Percentiles rank a stretch among this genome's conserved stretches.
Evolutionary conservation across 1,140 invertebrate species (phyloP).

Genomic region (Penaeus vannamei): DNA sequence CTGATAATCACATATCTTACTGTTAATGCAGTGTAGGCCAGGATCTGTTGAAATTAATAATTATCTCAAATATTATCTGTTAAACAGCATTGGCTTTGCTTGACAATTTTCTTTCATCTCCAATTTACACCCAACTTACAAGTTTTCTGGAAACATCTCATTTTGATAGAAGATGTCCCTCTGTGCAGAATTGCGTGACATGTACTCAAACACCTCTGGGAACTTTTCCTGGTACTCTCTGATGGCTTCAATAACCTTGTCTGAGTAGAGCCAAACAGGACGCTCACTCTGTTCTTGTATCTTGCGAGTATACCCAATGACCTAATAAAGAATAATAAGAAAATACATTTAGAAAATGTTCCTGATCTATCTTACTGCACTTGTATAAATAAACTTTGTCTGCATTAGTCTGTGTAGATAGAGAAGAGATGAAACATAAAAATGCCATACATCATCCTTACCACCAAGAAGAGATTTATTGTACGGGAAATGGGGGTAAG

Average conservation of each 20-base stretch:
- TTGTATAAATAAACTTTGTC: too few relatives aligned
- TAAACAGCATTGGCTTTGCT: too few relatives aligned
- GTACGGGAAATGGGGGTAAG: too few relatives aligned
- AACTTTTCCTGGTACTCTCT: slow-evolving; percentile 80
- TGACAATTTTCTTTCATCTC: background rate
- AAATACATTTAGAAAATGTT: background rate
- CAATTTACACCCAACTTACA: slow-evolving; percentile 70
- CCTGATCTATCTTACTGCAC: too few relatives aligned
- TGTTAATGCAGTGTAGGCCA: too few relatives aligned
- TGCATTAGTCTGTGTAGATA: too few relatives aligned
- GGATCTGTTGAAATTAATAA: too few relatives aligned
- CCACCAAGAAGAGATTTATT: too few relatives aligned
- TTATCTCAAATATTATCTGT: background rate
- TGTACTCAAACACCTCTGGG: slow-evolving; percentile 81
- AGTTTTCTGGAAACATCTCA: slow-evolving; percentile 76
- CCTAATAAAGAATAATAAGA: slow-evolving; percentile 62
- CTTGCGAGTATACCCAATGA: slow-evolving; percentile 87
- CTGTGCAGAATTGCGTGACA: slow-evolving; percentile 57
- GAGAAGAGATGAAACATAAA: too few relatives aligned
- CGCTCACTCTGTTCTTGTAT: slow-evolving; percentile 71
- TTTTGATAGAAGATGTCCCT: slow-evolving; percentile 78
- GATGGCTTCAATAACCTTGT: slow-evolving; percentile 82
- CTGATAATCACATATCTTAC: too few relatives aligned
- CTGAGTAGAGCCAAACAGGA: slow-evolving; percentile 85
- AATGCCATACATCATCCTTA: too few relatives aligned